Percentiles rank a stretch among this genome's conserved stretches.
phyloP scores from a whole-genome alignment of 2,797 vertebrate genomes.

The Macropus fuliginosus region DNA sequence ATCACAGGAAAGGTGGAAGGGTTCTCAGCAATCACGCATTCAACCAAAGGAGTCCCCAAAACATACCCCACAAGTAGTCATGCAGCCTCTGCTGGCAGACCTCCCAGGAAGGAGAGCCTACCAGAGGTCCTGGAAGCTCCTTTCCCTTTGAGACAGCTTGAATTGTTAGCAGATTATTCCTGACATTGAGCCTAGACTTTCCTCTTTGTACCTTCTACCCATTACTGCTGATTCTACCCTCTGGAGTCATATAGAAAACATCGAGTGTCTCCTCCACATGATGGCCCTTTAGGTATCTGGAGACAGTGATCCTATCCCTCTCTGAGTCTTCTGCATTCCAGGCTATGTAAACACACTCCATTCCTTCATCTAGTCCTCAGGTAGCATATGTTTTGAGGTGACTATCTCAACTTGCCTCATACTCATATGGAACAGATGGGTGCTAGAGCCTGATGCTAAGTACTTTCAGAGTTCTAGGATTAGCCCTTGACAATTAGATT shows the following conservation, averaged over 20 bases:
- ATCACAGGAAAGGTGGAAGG: neutral
- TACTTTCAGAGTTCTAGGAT: neutral
- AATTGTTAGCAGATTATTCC: neutral
- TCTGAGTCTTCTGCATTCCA: neutral
- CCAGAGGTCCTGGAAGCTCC: fast-evolving
- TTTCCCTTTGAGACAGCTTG: neutral
- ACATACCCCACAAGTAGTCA: neutral
- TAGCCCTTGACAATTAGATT: neutral
- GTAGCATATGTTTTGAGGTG: neutral
- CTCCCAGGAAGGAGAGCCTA: neutral
- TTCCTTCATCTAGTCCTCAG: neutral
- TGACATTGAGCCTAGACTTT: neutral
- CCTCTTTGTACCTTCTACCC: neutral
- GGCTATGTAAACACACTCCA: neutral
- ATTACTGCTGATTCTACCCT: neutral
- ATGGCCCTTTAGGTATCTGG: neutral
- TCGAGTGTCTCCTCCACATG: neutral
- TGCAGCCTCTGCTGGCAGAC: neutral
- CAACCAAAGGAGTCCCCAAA: neutral
- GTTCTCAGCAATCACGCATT: neutral
- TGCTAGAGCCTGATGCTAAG: neutral
- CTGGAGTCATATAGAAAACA: neutral
- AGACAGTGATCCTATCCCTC: neutral
- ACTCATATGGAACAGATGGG: neutral
- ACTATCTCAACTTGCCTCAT: neutral